A percentile compares a stretch with the other conserved stretches of the same genome.
These are phyloP conservation scores for Coenonympha glycerion DNA, from an alignment of 2,888 invertebrate genomes.

Conservation along the genomic window DNA sequence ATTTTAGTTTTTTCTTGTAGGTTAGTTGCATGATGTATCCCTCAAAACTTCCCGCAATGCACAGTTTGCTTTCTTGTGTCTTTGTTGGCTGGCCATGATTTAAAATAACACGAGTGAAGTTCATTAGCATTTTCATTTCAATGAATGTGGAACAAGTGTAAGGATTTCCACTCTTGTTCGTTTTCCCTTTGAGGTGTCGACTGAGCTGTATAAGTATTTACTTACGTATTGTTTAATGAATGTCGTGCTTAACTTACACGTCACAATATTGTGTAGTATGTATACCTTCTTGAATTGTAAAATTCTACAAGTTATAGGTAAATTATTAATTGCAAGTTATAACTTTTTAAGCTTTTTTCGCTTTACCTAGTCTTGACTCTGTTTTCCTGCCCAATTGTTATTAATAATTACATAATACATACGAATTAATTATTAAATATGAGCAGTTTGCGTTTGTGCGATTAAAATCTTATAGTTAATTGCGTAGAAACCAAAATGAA, in stretches of 20 bases:
- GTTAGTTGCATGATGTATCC: not conserved
- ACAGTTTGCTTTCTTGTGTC: not conserved
- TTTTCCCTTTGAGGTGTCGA: not conserved
- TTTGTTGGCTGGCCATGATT: conserved; percentile 8
- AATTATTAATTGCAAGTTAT: too few species aligned
- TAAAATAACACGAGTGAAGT: conserved; percentile 11
- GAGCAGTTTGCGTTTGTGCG: too few species aligned
- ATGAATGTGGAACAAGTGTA: conserved; percentile 4
- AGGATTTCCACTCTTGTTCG: conserved; percentile 10
- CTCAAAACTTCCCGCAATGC: not conserved
- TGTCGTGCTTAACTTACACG: not conserved
- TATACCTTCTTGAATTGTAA: too few species aligned
- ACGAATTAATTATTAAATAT: too few species aligned
- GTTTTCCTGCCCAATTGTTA: too few species aligned
- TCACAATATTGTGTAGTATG: not conserved
- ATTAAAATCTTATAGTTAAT: not conserved
- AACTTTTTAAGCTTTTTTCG: too few species aligned
- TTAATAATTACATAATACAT: too few species aligned
- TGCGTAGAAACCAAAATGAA: conserved; percentile 7
- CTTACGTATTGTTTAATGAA: not conserved
- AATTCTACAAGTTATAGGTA: too few species aligned
- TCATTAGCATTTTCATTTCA: conserved; percentile 13
- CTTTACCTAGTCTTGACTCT: too few species aligned
- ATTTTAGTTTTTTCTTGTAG: too few species aligned
- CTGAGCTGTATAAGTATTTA: too few species aligned